phyloP scores from a whole-genome alignment of 2,113 vertebrate genomes.

The Benitochromis conjunctus region DNA sequence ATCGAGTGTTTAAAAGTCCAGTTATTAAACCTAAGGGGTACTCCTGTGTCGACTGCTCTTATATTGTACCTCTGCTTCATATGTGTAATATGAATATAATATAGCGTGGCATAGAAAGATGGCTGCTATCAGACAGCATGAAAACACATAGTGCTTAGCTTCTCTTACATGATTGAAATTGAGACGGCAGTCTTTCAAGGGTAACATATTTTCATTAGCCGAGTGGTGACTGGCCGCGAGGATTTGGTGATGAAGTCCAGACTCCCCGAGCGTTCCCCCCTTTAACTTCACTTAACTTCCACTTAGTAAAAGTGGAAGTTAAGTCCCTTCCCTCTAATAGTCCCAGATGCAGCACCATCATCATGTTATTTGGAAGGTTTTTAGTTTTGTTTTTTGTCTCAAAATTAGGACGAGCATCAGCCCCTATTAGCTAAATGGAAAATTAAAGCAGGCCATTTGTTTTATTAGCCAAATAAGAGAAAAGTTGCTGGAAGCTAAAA shows the following conservation, averaged over 20 bases:
- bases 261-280: rapidly evolving
- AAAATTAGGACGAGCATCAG: not conserved
- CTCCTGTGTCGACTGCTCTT: not conserved
- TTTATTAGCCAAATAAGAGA: not conserved
- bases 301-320: not conserved
- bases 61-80: not conserved
- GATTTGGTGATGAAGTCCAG: not conserved
- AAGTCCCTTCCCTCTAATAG: not conserved
- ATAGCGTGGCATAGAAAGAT: not conserved
- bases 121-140: not conserved
- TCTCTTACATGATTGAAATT: not conserved
- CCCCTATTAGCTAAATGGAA: not conserved
- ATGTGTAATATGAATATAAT: not conserved
- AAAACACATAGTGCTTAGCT: not conserved
- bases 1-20: not conserved
- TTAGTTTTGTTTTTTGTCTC: not conserved
- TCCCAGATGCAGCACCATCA: not conserved
- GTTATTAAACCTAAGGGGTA: not conserved
- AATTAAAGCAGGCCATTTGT: rapidly evolving
- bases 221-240: not conserved
- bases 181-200: not conserved
- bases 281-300: not conserved
- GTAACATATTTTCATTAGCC: not conserved
- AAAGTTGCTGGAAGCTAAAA: not conserved
- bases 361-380: not conserved